Percentiles rank a stretch among this genome's conserved stretches.
Conservation (phyloP, 2,113 vertebrate species). For the Mastomys natalensis region DNA sequence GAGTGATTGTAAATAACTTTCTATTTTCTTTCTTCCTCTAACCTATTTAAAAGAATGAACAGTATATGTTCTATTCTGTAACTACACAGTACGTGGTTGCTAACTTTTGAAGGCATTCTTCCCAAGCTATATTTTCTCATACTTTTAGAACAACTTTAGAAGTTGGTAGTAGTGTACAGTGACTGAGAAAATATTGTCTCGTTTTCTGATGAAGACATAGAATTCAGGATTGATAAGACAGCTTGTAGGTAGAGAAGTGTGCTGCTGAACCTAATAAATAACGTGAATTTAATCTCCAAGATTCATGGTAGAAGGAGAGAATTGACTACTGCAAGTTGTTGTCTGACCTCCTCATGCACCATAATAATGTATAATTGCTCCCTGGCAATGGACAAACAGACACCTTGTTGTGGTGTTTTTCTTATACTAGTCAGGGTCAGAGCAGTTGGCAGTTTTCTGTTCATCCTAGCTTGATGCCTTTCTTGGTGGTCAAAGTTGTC, state of each 20-base stretch:
- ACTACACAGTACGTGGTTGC: not conserved
- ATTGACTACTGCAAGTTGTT: not conserved
- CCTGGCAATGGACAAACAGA: too few species aligned
- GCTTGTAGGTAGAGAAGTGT: not conserved
- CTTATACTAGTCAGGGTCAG: too few species aligned
- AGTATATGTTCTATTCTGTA: not conserved
- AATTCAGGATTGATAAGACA: not conserved
- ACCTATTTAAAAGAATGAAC: not conserved
- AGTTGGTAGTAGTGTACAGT: not conserved
- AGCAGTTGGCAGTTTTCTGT: too few species aligned
- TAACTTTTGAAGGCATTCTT: not conserved
- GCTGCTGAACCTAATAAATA: not conserved
- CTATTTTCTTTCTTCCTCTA: not conserved
- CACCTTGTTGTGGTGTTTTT: too few species aligned
- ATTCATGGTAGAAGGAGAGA: not conserved
- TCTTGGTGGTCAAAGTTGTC: too few species aligned
- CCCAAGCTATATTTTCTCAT: not conserved
- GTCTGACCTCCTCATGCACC: not conserved
- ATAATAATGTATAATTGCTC: not conserved
- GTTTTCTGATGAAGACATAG: not conserved
- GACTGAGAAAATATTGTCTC: not conserved
- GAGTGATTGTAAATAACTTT: constrained; percentile 1
- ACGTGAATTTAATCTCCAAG: not conserved
- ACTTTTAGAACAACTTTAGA: constrained; percentile 35
- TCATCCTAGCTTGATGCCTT: too few species aligned